Base-by-base conservation (phyloP, 2,888 invertebrate species). In the Miltochrista miniata region DNA sequence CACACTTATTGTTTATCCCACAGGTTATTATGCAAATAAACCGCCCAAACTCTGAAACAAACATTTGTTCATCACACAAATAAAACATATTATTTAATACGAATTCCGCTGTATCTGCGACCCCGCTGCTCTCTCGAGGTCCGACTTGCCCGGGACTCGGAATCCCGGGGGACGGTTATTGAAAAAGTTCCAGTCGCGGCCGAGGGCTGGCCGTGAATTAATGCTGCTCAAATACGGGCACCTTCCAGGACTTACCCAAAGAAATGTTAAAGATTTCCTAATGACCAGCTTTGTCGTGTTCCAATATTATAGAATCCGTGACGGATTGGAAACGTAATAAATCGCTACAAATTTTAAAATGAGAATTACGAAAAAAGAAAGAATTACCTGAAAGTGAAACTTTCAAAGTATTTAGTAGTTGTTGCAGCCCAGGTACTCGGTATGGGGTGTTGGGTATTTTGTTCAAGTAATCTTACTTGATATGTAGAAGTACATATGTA, bases 171-270 rank as follows among this genome's bases (percentile, higher is more conserved):
- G 68, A 76, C 66, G 68, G 72, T 79, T 82, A 82, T 83, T 81
- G 77, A 81, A 81, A 81, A 83, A 82, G 79, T 83, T 71, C 58
- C 66, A 49, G 55, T 61, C 63, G 59, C 53, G 49, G 58, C 64
- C 59, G 65, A 61, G 48, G 63, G 39, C 64, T 67, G 70, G 64
- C 67, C 70, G 51, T 65, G 79, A 80, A 81, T 81, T 76, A 81
- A 82, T 79, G 72, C 60, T 51, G 59, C 44, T 64, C 62, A 72
- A 74, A 73, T 74, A 74, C 68, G 58, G 41, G 51, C 48, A 55
- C 54, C 50, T 54, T 34, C 30, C 45, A 55, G 48, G 42, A 46
- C 15, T 18, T 18, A 9, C 43, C 33, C 11, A 48, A 68, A 55
- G 61, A 61, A 64, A 59, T 56, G 29, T 51, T 41, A 43, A 39